Percentiles rank a stretch among this genome's conserved stretches.
phyloP scores from a whole-genome alignment of 2,113 vertebrate species.

The Piaya cayana region DNA sequence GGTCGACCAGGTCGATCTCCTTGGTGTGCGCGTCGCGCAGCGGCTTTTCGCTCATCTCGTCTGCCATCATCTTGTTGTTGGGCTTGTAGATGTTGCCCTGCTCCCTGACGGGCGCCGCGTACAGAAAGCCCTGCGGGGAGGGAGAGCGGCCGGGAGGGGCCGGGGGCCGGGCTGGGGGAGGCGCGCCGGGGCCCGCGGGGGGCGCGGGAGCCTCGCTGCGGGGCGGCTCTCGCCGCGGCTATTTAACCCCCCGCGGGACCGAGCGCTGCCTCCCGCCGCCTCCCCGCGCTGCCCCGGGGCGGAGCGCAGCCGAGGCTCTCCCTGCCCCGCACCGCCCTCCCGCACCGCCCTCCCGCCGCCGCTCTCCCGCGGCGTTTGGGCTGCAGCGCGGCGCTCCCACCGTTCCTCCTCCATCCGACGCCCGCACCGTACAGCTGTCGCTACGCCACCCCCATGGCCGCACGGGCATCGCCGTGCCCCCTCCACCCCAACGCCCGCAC shows the following conservation, averaged over 20 bases:
- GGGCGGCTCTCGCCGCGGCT: neutral
- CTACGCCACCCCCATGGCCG: too few relatives aligned
- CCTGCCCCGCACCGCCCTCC: neutral
- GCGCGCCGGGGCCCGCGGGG: neutral
- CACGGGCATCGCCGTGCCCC: too few relatives aligned
- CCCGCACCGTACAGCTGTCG: too few relatives aligned
- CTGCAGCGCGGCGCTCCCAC: too few relatives aligned
- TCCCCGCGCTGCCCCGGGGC: constrained; percentile 38
- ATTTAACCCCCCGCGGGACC: constrained; percentile 29
- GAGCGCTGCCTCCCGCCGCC: constrained; percentile 71
- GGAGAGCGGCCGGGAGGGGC: constrained; percentile 3
- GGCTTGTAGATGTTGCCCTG: constrained; percentile 99
- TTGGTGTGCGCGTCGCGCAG: constrained; percentile 92
- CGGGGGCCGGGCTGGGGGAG: neutral
- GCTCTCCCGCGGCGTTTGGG: too few relatives aligned
- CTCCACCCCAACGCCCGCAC: too few relatives aligned
- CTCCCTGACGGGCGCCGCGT: constrained; percentile 90
- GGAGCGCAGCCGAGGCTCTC: neutral
- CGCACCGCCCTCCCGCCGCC: too few relatives aligned
- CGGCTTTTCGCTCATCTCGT: constrained; percentile 88
- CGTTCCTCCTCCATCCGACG: too few relatives aligned
- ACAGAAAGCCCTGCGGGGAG: constrained; percentile 84
- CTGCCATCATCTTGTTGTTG: constrained; percentile 96
- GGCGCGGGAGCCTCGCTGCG: neutral
- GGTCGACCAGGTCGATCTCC: constrained; percentile 96